Base-by-base conservation (phyloP, 1,140 invertebrate species). In the Cephus cinctus region DNA sequence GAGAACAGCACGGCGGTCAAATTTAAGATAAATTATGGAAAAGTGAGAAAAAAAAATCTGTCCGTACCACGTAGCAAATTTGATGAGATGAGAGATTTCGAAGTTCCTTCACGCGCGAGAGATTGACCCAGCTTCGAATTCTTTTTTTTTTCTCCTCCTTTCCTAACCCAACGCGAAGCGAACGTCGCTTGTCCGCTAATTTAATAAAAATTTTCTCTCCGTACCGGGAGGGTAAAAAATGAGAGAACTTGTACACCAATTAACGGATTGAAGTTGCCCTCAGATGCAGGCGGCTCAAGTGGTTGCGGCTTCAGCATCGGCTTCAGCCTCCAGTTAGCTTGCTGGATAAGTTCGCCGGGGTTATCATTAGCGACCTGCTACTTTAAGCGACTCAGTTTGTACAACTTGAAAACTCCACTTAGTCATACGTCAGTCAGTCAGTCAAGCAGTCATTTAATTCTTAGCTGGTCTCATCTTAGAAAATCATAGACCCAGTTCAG, bases 251-350 rank as follows among this genome's bases (percentile, higher is more conserved):
- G 54, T 62, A 54, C 51, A 67, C 58, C 62, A 71, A 71, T 71
- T 71, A 69, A 67, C 56, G 60, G 54, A 64, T 67, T 63, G 55
- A 69, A 64, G 59, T 70, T 62, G 59, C 57, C 57, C 57, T 65
- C 61, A 58, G 56, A 58, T 64, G 65, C 59, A 69, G 61, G 58
- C 53, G 32, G 51, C 65, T 63, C 42, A 53, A 69, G 64, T 65
- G 53, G 34, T 57, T 35, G 30, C 50, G 47, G 47, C 40, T 49
- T 49, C 23, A n/a, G n/a, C n/a, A n/a, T n/a, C n/a, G n/a, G n/a
- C n/a, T n/a, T n/a, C n/a, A n/a, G n/a, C n/a, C n/a, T n/a, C n/a
- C n/a, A n/a, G n/a, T n/a, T n/a, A n/a, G n/a, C n/a, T n/a, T n/a
- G n/a, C n/a, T n/a, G n/a, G n/a, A n/a, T n/a, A n/a, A n/a, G n/a